phyloP scores from a whole-genome alignment of 1,140 invertebrate species.

The Ganaspis sp. region DNA sequence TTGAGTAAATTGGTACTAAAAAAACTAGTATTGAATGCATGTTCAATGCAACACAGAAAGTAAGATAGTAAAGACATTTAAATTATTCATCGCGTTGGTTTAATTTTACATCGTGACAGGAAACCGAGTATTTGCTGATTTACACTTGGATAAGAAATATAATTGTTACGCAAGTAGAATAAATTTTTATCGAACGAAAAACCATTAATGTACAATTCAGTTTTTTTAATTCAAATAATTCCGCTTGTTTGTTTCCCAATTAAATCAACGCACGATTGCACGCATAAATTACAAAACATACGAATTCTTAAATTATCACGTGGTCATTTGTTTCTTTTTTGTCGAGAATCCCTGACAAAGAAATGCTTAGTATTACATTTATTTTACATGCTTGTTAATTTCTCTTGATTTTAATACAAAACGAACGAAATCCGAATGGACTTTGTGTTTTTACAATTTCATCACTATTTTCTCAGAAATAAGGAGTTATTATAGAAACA shows the following conservation, averaged over 20 bases:
- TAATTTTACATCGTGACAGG: neutral
- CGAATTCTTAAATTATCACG: neutral
- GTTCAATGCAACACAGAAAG: neutral
- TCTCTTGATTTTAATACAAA: no score
- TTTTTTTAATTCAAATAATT: neutral
- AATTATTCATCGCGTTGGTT: conserved; percentile 10
- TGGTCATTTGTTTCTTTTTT: conserved; percentile 16
- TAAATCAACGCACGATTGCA: conserved; percentile 24
- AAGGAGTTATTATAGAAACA: no score
- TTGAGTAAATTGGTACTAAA: neutral
- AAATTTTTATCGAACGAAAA: neutral
- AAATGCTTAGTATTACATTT: neutral
- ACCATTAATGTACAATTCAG: neutral
- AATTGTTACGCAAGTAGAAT: neutral
- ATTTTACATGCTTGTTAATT: no score
- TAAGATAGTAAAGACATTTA: neutral
- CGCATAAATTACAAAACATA: conserved; percentile 21
- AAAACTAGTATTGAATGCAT: neutral
- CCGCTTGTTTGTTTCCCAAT: neutral
- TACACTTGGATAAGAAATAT: neutral
- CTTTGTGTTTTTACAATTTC: neutral
- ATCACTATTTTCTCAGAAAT: neutral
- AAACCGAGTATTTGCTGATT: neutral
- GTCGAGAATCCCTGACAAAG: neutral
- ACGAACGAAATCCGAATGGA: no score